Conservation (phyloP, 1,140 invertebrate genomes). For the Hycleus cichorii region DNA sequence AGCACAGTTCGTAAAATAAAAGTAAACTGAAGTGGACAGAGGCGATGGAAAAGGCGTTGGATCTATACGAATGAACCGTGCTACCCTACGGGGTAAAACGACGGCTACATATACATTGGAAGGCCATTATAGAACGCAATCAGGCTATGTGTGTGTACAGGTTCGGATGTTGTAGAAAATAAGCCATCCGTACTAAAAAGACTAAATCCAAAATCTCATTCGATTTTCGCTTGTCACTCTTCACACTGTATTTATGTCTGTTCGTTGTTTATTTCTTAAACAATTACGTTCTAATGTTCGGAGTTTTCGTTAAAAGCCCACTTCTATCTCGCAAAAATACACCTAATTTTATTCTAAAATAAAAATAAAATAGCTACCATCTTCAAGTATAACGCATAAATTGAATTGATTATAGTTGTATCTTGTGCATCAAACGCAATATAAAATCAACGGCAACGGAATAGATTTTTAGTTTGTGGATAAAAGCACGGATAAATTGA, state of each 20-base stretch:
- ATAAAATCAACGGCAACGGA: slow-evolving; percentile 9
- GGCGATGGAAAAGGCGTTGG: slow-evolving; percentile 1
- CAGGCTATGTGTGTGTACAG: neutral
- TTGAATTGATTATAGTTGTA: no score
- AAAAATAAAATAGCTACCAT: no score
- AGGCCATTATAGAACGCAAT: slow-evolving; percentile 13
- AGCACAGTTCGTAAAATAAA: slow-evolving; percentile 7
- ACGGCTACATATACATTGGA: no score
- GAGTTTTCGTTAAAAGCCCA: no score
- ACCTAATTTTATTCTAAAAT: no score
- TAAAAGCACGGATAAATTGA: slow-evolving; percentile 9
- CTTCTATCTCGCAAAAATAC: no score
- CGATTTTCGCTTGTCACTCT: slow-evolving; percentile 15
- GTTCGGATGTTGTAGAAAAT: no score
- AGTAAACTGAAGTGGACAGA: slow-evolving; percentile 15
- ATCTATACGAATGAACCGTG: no score
- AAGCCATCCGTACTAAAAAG: slow-evolving; percentile 8
- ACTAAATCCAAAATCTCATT: slow-evolving; percentile 13
- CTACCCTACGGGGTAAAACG: no score
- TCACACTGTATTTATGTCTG: slow-evolving; percentile 12
- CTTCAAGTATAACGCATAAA: no score
- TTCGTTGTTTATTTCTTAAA: slow-evolving; percentile 9
- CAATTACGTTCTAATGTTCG: slow-evolving; percentile 1
- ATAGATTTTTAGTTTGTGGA: slow-evolving; percentile 5
- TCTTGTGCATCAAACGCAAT: slow-evolving; percentile 4